Base-by-base conservation (phyloP, 2,888 invertebrate genomes). In the Stenoptilia bipunctidactyla region DNA sequence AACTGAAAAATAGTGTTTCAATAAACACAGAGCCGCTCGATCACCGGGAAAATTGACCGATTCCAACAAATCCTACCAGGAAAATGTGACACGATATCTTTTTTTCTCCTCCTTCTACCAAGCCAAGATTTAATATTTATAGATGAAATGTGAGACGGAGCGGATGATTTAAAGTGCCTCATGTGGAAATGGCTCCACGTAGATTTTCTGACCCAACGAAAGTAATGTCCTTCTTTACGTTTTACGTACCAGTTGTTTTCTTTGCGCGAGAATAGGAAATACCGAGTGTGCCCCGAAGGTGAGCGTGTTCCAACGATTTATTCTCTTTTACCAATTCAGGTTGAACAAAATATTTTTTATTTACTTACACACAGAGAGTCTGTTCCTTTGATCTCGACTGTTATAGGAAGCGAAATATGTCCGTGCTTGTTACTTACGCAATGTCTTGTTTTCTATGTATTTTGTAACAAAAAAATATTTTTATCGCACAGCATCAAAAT, bases 81-180 rank as follows among this genome's bases (percentile, higher is more conserved):
- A 62, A 72, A 76, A 74, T 72, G 79, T 69, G 70, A 74, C 65
- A 61, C 58, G 66, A 74, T 72, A 75, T 70, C 71, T 69, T 67
- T 76, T 73, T 71, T 75, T 73, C 71, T 72, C 68, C 70, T 61
- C 64, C 61, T 59, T 60, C 63, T 66, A 66, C 72, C 69, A 61
- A 69, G 69, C 66, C 69, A 69, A 74, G 72, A 75, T 80, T 82
- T 82, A 80, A 80, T 80, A 82, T 82, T 82, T 82, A 83, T 80
- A 73, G 80, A 74, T 74, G 77, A 79, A 80, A 77, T 77, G 77
- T 83, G 75, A 79, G 69, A 70, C 79, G 68, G 61, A 70, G 79
- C 79, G 74, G 56, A 79, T 80, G 82, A 83, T 82, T 80, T 80
- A 77, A 79, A 80, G 71, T 76, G 73, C 73, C 73, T 74, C 74